These are phyloP conservation scores for Pongo abelii DNA, from an alignment of 2,113 vertebrate genomes.

Conservation along the genomic window DNA sequence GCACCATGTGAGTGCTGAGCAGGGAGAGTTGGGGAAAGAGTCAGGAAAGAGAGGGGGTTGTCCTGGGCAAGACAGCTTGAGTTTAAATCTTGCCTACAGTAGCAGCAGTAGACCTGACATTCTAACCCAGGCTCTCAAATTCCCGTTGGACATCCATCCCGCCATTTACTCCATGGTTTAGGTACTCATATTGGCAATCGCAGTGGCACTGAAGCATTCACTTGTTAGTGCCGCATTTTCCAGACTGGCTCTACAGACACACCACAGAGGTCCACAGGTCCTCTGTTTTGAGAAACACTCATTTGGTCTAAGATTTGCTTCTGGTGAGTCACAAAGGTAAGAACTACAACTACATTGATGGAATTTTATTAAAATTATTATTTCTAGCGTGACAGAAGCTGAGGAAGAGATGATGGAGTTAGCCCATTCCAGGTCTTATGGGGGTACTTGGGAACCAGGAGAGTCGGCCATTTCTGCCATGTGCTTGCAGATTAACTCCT, in stretches of 20 bases:
- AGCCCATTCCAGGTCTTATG: neutral
- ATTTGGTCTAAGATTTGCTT: neutral
- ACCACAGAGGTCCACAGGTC: neutral
- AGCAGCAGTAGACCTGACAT: neutral
- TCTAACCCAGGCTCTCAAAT: neutral
- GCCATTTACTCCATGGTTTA: neutral
- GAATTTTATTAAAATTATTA: neutral
- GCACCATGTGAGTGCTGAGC: neutral
- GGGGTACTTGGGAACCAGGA: neutral
- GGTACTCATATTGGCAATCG: neutral
- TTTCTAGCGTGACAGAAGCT: neutral
- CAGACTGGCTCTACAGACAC: neutral
- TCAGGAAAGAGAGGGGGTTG: neutral
- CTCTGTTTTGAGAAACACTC: constrained; percentile 9
- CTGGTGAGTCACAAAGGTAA: neutral
- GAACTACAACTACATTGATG: neutral
- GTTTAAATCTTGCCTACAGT: neutral
- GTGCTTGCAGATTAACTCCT: neutral
- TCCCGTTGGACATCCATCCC: neutral
- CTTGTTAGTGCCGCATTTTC: neutral
- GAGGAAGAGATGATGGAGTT: neutral
- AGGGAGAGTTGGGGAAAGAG: neutral
- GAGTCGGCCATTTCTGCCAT: neutral
- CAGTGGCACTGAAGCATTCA: neutral
- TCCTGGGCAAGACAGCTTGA: neutral